Evolutionary conservation across 2,888 invertebrate species (phyloP), one percentile per base, ranked within the genome.

Genomic region (Drosophila stalkeri): DNA sequence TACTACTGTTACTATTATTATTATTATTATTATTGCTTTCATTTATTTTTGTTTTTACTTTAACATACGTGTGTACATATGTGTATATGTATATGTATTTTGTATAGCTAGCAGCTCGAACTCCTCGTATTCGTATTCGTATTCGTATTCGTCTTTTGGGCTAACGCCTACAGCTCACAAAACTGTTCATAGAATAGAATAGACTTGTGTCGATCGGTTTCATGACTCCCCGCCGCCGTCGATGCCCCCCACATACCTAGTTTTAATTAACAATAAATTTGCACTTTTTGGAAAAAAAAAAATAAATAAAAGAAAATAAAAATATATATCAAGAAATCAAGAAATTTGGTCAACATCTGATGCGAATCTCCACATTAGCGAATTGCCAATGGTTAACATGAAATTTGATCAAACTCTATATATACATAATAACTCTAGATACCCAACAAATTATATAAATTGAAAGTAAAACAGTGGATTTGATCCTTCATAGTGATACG

Each of bases 391-490:
- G 52, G 61, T 73, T 62, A 57, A 77, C 56, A 65, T 60, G 14
- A 60, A 65, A 57, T 33, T 52, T 52, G 23, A 49, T 43, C 41
- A 5, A 52, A 52, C 20, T 35, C 9, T 39, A 39, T 33, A 44
- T 60, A 55, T 56, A 37, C 27, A 47, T 27, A 35, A 20, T 37
- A 54, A 16, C 3, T 61, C 51, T 66, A 78, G 62, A 70, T 70
- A 37, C 44, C 52, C 66, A 78, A 71, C 68, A 75, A 82, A 81
- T 84, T 88, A 86, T 89, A 87, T 86, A 73, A 86, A 86, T 87
- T 91, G 82, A 92, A 90, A 91, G 91, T 91, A 92, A 92, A 93
- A 93, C 93, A 93, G 93, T 93, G 93, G 93, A 93, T 93, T 93
- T 91, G 91, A 93, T 91, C 93, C 93, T 93, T 93, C 93, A 92